Evolutionary conservation across 2,797 vertebrate genomes (phyloP).

Genomic region (Octomys mimax): DNA sequence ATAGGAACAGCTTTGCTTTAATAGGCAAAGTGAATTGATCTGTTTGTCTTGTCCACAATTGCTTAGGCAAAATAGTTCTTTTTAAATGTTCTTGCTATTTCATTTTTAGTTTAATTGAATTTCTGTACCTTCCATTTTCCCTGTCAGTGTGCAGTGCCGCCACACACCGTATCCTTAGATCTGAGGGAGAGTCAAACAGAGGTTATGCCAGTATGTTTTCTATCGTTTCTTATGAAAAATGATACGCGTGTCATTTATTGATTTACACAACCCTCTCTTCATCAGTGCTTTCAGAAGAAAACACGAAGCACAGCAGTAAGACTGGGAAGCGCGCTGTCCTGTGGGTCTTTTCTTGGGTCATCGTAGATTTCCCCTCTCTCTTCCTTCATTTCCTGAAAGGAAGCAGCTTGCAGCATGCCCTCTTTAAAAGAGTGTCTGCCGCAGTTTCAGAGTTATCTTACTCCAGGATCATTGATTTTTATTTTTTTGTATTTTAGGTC

Average conservation of each 20-base stretch:
- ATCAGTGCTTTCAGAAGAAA: conserved; percentile 43
- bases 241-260: background rate
- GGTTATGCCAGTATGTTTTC: conserved; percentile 33
- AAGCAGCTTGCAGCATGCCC: background rate
- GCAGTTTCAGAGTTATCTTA: background rate
- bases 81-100: conserved; percentile 9
- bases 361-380: background rate
- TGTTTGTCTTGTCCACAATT: background rate
- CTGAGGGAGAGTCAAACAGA: background rate
- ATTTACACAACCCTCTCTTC: conserved; percentile 40
- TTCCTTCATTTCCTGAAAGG: background rate
- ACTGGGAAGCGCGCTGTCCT: background rate
- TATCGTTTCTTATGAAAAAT: conserved; percentile 33
- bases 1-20: background rate
- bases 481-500: too few relatives aligned
- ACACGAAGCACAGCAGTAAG: background rate
- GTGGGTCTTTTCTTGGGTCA: background rate
- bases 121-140: conserved; percentile 42
- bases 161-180: background rate
- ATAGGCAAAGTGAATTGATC: conserved; percentile 11
- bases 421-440: background rate
- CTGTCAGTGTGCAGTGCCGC: background rate
- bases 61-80: conserved; percentile 15
- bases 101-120: conserved; percentile 49
- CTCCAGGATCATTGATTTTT: background rate